Evolutionary conservation across 1,140 invertebrate genomes (phyloP), one percentile per base, ranked within the genome.

Genomic region (Calephelis nemesis): DNA sequence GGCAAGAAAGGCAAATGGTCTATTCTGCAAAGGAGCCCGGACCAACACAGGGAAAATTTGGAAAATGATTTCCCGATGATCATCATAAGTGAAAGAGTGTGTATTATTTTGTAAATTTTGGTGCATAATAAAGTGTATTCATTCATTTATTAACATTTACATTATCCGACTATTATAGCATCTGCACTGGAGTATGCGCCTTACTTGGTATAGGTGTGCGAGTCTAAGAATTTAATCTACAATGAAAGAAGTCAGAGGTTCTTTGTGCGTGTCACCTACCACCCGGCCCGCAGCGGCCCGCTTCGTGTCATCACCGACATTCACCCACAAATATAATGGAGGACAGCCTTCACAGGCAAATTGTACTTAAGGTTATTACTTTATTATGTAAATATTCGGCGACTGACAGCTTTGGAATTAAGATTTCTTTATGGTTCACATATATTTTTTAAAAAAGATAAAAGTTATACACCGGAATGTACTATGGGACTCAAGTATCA

Each of bases 151-250:
- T 52, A 47, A 9, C 9, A 69, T 47, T 49, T 47, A 72, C 45
- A 47, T 47, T 8, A 39, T 40, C 9, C 19, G 40, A 7, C 42
- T 42, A 42, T 42, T 52, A 70, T 65, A 72, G 70, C 50, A 60
- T 67, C 8, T 40, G 40, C 62, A 63, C 9, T 63, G 52, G 54
- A 50, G 45, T 47, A 7, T 11, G 1, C 12, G 15, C n/a, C 9
- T 15, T 19, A 50, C 7, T 30, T 15, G 10, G 30, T 63, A 65
- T 78, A 86, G 82, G 78, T 83, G 82, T 78, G 83, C 82, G 77
- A 80, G 74, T 80, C 82, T 85, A 90, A 88, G 85, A 90, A 90
- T 90, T 90, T 90, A 90, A 90, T 90, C 85, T 88, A 84, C 87
- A 87, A 87, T 88, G 84, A 90, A 88, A 90, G 87, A 90, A 90